Percentiles rank a stretch among this genome's conserved stretches.
These are phyloP conservation scores for Gymnobelideus leadbeateri DNA, from an alignment of 2,113 vertebrate genomes.

Conservation along the genomic window DNA sequence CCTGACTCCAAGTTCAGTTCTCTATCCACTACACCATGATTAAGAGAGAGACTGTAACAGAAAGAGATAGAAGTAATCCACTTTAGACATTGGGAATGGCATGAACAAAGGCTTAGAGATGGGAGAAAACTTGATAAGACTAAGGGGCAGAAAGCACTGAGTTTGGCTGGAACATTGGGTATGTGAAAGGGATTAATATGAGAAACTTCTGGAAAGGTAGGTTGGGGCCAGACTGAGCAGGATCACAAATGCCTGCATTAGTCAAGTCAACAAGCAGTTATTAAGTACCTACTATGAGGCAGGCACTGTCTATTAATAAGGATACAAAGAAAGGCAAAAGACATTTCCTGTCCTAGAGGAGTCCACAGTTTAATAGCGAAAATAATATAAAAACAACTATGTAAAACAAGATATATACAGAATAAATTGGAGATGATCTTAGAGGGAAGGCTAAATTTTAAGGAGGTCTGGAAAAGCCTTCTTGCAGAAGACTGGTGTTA, in stretches of 20 bases:
- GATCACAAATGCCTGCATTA: background rate
- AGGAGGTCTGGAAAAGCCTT: background rate
- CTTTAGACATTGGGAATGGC: background rate
- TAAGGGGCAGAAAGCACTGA: background rate
- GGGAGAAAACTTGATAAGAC: background rate
- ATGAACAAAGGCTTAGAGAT: background rate
- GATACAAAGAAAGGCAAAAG: background rate
- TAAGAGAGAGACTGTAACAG: background rate
- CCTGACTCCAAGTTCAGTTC: background rate
- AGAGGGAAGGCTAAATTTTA: background rate
- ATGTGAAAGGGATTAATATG: background rate
- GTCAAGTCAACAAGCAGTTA: background rate
- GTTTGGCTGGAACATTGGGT: background rate
- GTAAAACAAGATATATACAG: background rate
- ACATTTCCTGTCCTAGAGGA: background rate
- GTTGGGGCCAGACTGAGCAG: background rate
- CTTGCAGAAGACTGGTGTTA: background rate
- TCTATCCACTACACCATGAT: background rate
- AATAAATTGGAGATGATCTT: background rate
- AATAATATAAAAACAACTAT: background rate
- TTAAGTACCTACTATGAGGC: background rate
- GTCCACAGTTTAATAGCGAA: background rate
- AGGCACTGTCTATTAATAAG: background rate
- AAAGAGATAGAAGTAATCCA: background rate
- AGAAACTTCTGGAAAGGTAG: background rate